phyloP scores from a whole-genome alignment of 2,797 vertebrate species.

The Euthynnus affinis region DNA sequence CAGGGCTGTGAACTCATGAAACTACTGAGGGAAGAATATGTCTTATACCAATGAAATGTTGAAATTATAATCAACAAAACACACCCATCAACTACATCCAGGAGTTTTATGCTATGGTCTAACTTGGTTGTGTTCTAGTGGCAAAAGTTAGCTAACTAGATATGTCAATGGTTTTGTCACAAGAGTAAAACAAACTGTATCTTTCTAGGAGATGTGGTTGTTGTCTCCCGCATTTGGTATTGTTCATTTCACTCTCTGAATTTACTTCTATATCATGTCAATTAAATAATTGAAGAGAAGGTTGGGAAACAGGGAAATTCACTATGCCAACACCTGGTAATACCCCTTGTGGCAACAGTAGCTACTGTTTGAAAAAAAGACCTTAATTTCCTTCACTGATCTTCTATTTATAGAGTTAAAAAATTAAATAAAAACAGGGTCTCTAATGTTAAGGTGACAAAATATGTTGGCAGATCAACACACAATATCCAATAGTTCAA shows the following conservation, averaged over 20 bases:
- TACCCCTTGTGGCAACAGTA: neutral
- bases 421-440: neutral
- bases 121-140: too few species aligned
- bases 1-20: too few species aligned
- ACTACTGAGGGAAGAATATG: too few species aligned
- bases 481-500: constrained; percentile 7
- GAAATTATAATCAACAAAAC: too few species aligned
- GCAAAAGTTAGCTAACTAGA: too few species aligned
- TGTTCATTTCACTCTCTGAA: neutral
- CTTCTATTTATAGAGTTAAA: neutral
- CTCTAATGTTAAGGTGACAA: neutral
- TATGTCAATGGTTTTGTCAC: too few species aligned
- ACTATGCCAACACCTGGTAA: neutral
- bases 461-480: constrained; percentile 2
- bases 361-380: neutral
- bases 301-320: neutral
- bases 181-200: neutral
- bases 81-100: too few species aligned
- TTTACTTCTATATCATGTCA: neutral
- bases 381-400: neutral
- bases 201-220: neutral
- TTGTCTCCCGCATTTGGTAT: neutral
- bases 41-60: too few species aligned
- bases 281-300: neutral
- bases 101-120: neutral